Evolutionary conservation across 1,140 invertebrate genomes (phyloP).

Genomic region (Ceratoteleas bidentatus): DNA sequence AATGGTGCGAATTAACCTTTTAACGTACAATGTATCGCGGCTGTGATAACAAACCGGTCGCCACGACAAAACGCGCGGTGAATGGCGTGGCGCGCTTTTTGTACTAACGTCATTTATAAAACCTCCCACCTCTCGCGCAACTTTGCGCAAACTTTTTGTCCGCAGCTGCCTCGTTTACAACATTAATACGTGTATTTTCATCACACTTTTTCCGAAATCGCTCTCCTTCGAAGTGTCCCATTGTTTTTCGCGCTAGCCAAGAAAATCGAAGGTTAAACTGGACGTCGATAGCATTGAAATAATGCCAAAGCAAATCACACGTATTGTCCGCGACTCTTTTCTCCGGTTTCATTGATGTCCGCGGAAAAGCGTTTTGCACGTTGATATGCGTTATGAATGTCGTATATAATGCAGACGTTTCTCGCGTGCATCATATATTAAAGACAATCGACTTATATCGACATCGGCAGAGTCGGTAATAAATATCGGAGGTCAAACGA

Average conservation of each 20-base stretch:
- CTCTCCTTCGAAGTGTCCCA: background rate
- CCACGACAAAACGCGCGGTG: constrained; percentile 6
- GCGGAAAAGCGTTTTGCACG: background rate
- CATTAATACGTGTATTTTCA: too few relatives aligned
- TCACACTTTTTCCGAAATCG: background rate
- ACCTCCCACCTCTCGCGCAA: too few relatives aligned
- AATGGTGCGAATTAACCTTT: constrained; percentile 50
- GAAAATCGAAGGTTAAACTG: too few relatives aligned
- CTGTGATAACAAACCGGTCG: constrained; percentile 36
- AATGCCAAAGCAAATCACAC: background rate
- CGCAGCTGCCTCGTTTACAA: too few relatives aligned
- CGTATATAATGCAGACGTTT: background rate
- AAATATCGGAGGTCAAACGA: constrained; percentile 9
- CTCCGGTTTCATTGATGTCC: too few relatives aligned
- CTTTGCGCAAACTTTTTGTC: too few relatives aligned
- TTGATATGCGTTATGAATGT: background rate
- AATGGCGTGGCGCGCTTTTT: constrained; percentile 15
- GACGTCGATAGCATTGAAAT: background rate
- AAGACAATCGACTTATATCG: constrained; percentile 17
- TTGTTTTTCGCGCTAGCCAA: too few relatives aligned
- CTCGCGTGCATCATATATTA: constrained; percentile 5
- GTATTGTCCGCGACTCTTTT: background rate
- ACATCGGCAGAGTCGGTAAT: constrained; percentile 2
- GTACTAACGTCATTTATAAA: constrained; percentile 4
- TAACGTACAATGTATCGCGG: constrained; percentile 29